These are phyloP conservation scores for Staurois parvus DNA, from an alignment of 2,797 vertebrate genomes.

Conservation along the genomic window DNA sequence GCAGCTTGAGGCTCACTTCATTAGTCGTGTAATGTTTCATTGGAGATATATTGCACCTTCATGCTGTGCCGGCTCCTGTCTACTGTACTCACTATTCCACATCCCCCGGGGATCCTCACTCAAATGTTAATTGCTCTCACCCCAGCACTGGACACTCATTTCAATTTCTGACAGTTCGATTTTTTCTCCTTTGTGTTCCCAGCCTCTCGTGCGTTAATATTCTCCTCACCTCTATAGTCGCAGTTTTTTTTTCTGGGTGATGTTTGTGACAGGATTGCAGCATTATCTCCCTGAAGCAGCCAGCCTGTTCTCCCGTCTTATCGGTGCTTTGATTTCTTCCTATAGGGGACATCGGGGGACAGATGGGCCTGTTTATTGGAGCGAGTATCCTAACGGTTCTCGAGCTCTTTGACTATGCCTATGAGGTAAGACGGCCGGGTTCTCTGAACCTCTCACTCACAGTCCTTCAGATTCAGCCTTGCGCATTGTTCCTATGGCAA, in stretches of 20 bases:
- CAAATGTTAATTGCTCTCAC: neutral
- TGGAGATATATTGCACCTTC: constrained; percentile 1
- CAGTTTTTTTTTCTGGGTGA: neutral
- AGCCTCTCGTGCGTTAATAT: neutral
- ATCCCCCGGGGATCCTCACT: neutral
- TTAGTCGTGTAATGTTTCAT: neutral
- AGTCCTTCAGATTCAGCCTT: neutral
- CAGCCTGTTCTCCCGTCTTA: constrained; percentile 17
- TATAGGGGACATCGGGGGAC: constrained; percentile 96
- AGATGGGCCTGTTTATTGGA: constrained; percentile 99
- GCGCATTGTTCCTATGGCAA: neutral
- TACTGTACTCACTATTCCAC: neutral
- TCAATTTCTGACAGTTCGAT: constrained; percentile 4
- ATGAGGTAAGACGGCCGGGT: constrained; percentile 84
- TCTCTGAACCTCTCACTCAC: neutral
- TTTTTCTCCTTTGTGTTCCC: neutral
- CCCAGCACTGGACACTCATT: constrained; percentile 5
- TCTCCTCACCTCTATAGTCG: neutral
- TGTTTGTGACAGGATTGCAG: constrained; percentile 18
- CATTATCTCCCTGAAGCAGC: constrained; percentile 26
- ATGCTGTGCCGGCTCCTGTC: neutral
- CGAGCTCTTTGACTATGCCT: constrained; percentile 96
- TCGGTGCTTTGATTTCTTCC: constrained; percentile 41
- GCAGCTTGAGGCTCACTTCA: neutral
- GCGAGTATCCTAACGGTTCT: constrained; percentile 96